Base-by-base conservation (phyloP, 2,113 vertebrate genomes). In the Megaceryle maxima region DNA sequence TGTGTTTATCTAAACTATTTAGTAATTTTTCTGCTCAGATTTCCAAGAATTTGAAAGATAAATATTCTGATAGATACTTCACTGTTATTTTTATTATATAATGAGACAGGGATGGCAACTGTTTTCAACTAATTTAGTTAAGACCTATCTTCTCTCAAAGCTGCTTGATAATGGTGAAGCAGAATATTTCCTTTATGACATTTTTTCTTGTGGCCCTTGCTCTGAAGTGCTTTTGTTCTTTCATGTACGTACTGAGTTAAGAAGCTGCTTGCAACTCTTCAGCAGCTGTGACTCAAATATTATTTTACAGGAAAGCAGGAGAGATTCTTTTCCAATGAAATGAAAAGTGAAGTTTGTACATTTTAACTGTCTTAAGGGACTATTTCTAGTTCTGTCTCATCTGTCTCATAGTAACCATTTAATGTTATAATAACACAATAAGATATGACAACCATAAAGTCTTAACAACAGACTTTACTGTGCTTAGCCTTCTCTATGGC, bases 281-380 rank as follows among this genome's bases (percentile, higher is more conserved):
- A 83, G 46, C n/a, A 72, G 60, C 69, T 28, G 51, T 90, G 92
- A 86, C 41, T 75, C 76, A 94, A 96, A 75, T 21, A 48, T 44
- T 92, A 55, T 86, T 97, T 81, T 96, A 81, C 60, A 93, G 56
- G 37, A 74, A 87, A 90, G 64, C 33, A 68, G 46, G 35, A 81
- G 21, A 75, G 51, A 75, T n/a, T 78, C 28, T 88, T 24, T 88
- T 93, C 31, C 46, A 7, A 6, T 72, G 29, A 84, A 95, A 96
- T 87, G 46, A 81, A 92, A 95, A 88, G 83, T 88, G 73, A 96
- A 90, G 85, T 96, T 78, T 44, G 48, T 88, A 56, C n/a, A 50
- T 94, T 92, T 94, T 92, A 81, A 50, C 72, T 86, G 75, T 94
- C 85, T 96, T 75, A 53, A 83, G 92, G 83, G 90, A 91, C 84